Percentiles rank a stretch among this genome's conserved stretches.
Evolutionary conservation across 2,888 invertebrate genomes (phyloP).

Genomic region (Athalia cordata): DNA sequence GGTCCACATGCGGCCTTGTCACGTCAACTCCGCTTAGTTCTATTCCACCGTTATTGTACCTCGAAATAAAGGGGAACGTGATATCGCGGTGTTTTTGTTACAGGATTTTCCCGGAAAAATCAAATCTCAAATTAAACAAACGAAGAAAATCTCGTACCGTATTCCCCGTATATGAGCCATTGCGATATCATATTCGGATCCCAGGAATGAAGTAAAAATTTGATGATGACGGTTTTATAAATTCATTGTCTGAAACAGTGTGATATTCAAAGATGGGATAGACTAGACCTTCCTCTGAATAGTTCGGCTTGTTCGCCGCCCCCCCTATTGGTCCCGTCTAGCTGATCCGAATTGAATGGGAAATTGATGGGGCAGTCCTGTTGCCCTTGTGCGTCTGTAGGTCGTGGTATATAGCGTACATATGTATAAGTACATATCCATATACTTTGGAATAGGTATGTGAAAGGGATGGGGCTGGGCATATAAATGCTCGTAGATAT

Average conservation of each 20-base stretch:
- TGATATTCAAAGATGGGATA: neutral
- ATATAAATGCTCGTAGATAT: neutral
- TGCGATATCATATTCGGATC: too few relatives aligned
- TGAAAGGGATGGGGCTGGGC: neutral
- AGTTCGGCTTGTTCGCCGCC: slow-evolving; percentile 7
- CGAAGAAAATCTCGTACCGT: neutral
- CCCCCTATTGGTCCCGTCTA: slow-evolving; percentile 21
- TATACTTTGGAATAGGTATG: neutral
- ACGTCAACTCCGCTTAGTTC: neutral
- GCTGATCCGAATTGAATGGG: slow-evolving; percentile 65
- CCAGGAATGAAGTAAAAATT: neutral
- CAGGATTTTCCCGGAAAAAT: too few relatives aligned
- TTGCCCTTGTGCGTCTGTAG: slow-evolving; percentile 58
- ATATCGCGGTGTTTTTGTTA: too few relatives aligned
- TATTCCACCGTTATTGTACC: neutral
- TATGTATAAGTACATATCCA: neutral
- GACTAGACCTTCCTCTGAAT: neutral
- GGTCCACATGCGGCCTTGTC: slow-evolving; percentile 20
- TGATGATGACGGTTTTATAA: neutral
- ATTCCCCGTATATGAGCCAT: too few relatives aligned
- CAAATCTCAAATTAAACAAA: too few relatives aligned
- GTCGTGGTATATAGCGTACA: neutral
- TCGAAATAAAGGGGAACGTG: too few relatives aligned
- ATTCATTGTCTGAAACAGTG: too few relatives aligned
- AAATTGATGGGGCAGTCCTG: slow-evolving; percentile 65